phyloP scores from a whole-genome alignment of 2,797 vertebrate species.

The Dermochelys coriacea region DNA sequence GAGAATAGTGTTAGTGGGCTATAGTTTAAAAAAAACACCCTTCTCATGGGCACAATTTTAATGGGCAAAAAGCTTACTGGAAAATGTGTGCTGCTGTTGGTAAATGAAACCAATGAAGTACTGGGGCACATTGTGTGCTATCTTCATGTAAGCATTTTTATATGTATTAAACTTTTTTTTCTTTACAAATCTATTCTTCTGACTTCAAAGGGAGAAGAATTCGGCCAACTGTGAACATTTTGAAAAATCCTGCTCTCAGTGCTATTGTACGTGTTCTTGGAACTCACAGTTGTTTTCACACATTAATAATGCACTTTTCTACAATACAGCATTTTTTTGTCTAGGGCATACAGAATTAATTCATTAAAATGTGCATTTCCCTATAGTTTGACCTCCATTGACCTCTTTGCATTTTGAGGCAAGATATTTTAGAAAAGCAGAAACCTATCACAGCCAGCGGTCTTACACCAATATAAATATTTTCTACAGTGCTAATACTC shows the following conservation, averaged over 20 bases:
- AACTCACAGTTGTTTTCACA: slow-evolving; percentile 56
- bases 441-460: slow-evolving; percentile 56
- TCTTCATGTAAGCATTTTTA: neutral
- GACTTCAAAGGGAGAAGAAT: slow-evolving; percentile 24
- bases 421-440: slow-evolving; percentile 75
- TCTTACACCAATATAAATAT: slow-evolving; percentile 72
- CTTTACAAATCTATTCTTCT: neutral
- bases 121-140: neutral
- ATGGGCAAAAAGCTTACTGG: neutral
- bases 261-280: slow-evolving; percentile 31
- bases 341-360: slow-evolving; percentile 44
- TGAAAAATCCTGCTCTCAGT: slow-evolving; percentile 39
- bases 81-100: neutral
- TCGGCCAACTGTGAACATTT: neutral
- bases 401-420: slow-evolving; percentile 56
- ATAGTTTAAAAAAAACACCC: neutral
- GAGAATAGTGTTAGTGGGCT: neutral
- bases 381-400: slow-evolving; percentile 55
- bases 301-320: slow-evolving; percentile 57
- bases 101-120: neutral
- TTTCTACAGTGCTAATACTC: slow-evolving; percentile 73
- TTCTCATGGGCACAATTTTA: neutral
- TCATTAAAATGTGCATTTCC: slow-evolving; percentile 57
- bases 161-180: neutral
- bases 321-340: slow-evolving; percentile 32